Evolutionary conservation across 2,113 vertebrate genomes (phyloP).

Genomic region (Anarhynchus alexandrinus): DNA sequence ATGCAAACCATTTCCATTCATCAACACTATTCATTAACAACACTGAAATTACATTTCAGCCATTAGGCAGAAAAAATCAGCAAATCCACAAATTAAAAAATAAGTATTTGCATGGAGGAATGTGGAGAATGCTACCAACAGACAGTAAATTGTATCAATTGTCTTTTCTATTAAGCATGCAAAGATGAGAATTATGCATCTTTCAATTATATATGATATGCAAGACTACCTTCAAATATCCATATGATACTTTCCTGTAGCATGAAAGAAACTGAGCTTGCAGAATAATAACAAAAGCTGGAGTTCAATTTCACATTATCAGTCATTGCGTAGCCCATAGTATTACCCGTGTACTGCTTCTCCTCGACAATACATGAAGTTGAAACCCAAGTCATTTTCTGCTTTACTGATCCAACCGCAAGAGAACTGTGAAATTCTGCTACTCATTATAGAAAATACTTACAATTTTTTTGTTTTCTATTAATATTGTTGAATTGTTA

Average conservation of each 20-base stretch:
- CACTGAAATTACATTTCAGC: neutral
- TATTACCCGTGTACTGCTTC: slow-evolving; percentile 22
- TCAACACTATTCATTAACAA: neutral
- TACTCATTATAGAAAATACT: slow-evolving; percentile 74
- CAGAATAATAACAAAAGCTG: slow-evolving; percentile 52
- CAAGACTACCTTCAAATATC: slow-evolving; percentile 55
- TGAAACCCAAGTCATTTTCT: slow-evolving; percentile 64
- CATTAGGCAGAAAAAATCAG: neutral
- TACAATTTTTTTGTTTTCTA: slow-evolving; percentile 96
- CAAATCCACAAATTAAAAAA: neutral
- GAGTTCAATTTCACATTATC: slow-evolving; percentile 55
- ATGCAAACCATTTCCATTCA: neutral
- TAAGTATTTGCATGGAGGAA: neutral
- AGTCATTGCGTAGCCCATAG: neutral
- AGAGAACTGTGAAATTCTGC: slow-evolving; percentile 32
- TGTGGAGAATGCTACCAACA: neutral
- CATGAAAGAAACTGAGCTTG: slow-evolving; percentile 1
- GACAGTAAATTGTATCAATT: neutral
- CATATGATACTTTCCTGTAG: slow-evolving; percentile 3
- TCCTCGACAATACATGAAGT: slow-evolving; percentile 1
- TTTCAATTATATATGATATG: slow-evolving; percentile 58
- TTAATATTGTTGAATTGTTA: slow-evolving; percentile 81
- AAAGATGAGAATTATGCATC: slow-evolving; percentile 26
- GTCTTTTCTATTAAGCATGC: slow-evolving; percentile 23
- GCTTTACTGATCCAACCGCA: slow-evolving; percentile 52